These are phyloP conservation scores for Subanguina moxae DNA, from an alignment of 1,140 invertebrate species.

Conservation along the genomic window DNA sequence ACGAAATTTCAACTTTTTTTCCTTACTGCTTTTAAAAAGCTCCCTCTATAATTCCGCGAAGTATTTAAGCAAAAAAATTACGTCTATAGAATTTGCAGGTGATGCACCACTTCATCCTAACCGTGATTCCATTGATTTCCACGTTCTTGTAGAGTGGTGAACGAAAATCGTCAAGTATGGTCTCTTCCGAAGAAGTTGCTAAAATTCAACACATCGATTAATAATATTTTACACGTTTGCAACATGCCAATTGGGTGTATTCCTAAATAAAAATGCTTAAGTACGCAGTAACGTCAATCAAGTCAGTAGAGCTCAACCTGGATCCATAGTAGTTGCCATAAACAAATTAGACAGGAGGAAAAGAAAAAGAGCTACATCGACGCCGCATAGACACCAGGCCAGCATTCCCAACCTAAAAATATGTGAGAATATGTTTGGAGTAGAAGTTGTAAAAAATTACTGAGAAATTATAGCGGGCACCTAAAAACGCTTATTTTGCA, in stretches of 20 bases:
- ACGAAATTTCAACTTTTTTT: no score
- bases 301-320: conserved; percentile 78
- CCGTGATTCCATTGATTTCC: conserved; percentile 84
- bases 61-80: no score
- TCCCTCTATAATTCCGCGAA: no score
- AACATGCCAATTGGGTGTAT: not conserved
- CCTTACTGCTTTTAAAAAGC: no score
- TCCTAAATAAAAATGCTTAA: not conserved
- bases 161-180: conserved; percentile 77
- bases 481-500: not conserved
- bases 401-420: conserved; percentile 34
- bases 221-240: not conserved
- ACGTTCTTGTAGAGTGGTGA: conserved; percentile 95
- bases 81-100: conserved; percentile 96
- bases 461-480: not conserved
- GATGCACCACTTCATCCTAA: conserved; percentile 99
- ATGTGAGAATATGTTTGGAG: conserved; percentile 2
- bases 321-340: conserved; percentile 97
- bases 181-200: conserved; percentile 54
- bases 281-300: conserved; percentile 2
- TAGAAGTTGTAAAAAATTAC: conserved; percentile 10
- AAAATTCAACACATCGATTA: conserved; percentile 22
- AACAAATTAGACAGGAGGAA: conserved; percentile 97
- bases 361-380: conserved; percentile 87
- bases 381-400: conserved; percentile 77